Evolutionary conservation across 2,113 vertebrate genomes (phyloP).

Genomic region (Cottus gobio): DNA sequence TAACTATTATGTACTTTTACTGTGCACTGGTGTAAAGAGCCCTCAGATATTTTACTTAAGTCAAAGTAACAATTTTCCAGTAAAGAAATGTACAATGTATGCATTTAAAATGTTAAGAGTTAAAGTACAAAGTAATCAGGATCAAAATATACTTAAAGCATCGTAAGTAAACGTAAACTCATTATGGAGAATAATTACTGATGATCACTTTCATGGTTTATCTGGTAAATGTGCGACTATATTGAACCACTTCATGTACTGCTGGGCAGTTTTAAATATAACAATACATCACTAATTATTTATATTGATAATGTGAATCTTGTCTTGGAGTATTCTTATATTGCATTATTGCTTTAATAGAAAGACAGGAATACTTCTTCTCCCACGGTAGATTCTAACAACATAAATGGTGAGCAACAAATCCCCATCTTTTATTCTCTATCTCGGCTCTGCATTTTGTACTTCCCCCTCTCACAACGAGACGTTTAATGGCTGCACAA

Average conservation of each 20-base stretch:
- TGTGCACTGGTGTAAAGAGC: background rate
- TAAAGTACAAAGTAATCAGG: background rate
- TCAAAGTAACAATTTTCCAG: background rate
- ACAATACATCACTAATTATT: background rate
- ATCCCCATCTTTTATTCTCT: background rate
- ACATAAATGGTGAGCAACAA: background rate
- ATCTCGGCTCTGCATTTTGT: background rate
- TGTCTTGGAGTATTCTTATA: background rate
- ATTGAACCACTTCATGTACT: background rate
- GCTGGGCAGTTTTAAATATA: background rate
- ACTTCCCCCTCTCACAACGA: slow-evolving; percentile 31
- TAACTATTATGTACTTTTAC: background rate
- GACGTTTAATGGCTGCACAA: slow-evolving; percentile 59
- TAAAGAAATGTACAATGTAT: background rate
- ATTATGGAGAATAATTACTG: background rate
- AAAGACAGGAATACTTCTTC: background rate
- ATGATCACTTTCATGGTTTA: background rate
- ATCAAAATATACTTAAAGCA: background rate
- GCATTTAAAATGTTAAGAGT: background rate
- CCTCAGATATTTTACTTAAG: background rate
- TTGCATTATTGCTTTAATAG: background rate
- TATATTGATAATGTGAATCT: background rate
- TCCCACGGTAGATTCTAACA: background rate
- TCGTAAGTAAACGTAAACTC: background rate
- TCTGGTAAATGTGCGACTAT: background rate